These are phyloP conservation scores for Drosophila obscura DNA, from an alignment of 1,140 invertebrate species.

Conservation along the genomic window DNA sequence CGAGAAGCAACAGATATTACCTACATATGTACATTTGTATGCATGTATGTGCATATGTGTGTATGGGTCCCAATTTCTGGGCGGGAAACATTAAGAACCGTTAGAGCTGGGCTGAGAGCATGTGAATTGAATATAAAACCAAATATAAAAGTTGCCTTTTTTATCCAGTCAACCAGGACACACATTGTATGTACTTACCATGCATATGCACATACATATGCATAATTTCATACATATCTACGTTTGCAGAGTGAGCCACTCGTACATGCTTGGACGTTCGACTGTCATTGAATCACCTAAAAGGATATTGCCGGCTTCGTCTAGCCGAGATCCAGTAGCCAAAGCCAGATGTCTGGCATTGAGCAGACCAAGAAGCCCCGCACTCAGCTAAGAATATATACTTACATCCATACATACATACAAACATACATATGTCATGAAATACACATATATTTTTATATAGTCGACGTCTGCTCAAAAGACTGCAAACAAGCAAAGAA, in stretches of 20 bases:
- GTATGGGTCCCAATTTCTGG: constrained; percentile 16
- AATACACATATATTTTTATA: constrained; percentile 76
- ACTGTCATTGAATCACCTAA: constrained; percentile 63
- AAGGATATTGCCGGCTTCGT: constrained; percentile 67
- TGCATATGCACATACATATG: constrained; percentile 12
- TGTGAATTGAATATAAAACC: constrained; percentile 79
- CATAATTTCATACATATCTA: constrained; percentile 11
- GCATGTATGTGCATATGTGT: constrained; percentile 4
- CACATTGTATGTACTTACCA: constrained; percentile 23
- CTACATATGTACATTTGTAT: constrained; percentile 22
- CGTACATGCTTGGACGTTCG: constrained; percentile 48
- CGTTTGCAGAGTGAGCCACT: constrained; percentile 1
- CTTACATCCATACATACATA: not conserved
- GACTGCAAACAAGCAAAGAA: constrained; percentile 77
- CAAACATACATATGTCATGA: constrained; percentile 55
- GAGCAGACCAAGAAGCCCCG: constrained; percentile 59
- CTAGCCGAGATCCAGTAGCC: constrained; percentile 61
- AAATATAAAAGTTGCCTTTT: constrained; percentile 73
- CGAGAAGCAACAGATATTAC: constrained; percentile 22
- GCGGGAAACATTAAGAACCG: constrained; percentile 21
- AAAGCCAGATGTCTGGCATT: constrained; percentile 61
- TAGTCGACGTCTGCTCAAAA: constrained; percentile 80
- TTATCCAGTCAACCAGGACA: constrained; percentile 15
- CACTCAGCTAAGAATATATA: constrained; percentile 42
- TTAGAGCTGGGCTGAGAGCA: constrained; percentile 43